Base-by-base conservation (phyloP, 2,797 vertebrate genomes). In the Myotis pilosus region DNA sequence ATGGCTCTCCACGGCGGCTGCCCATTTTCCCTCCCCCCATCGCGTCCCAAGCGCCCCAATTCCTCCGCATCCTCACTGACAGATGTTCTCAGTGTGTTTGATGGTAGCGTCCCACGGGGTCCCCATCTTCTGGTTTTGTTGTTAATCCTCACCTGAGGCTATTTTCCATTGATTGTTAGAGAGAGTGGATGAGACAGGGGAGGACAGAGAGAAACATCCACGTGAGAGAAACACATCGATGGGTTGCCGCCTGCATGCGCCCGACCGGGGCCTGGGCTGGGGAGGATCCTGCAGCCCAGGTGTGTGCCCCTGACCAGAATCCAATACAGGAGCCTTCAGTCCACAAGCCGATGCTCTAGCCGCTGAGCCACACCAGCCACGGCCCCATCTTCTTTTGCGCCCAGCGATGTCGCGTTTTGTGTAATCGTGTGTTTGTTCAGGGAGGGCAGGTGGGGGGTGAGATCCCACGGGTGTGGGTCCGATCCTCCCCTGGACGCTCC, bases 1-100 rank as follows among this genome's bases (percentile, higher is more conserved):
- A 0, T 28, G 3, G 3, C 2, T 5, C 30, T 36, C n/a, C 22
- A 3, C 1, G 0, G 80, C 0, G 0, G 23, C 62, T 1, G 23
- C 22, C 0, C 30, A 2, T 6, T 5, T 8, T 16, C 20, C 28
- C 1, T 5, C 0, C 16, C 30, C 17, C 33, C 12, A 0, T 4
- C 22, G 2, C 10, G 2, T 1, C 23, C 2, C 1, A 0, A 4
- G 13, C 16, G 2, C 23, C 7, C 41, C 7, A 0, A 0, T 0
- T 1, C 47, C 47, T 6, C 53, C 19, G 0, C 44, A 0, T 11
- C 36, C 55, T n/a, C 3, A 9, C 53, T 0, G 11, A 4, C 47
- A 2, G 2, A 16, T 10, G 62, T 0, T 0, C 25, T 3, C 41
- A 0, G 13, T 25, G 2, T 1, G 16, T 25, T 1, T 1, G 33